Percentiles rank a stretch among this genome's conserved stretches.
phyloP scores from a whole-genome alignment of 2,888 invertebrate genomes.

The Diplolepis rosae region DNA sequence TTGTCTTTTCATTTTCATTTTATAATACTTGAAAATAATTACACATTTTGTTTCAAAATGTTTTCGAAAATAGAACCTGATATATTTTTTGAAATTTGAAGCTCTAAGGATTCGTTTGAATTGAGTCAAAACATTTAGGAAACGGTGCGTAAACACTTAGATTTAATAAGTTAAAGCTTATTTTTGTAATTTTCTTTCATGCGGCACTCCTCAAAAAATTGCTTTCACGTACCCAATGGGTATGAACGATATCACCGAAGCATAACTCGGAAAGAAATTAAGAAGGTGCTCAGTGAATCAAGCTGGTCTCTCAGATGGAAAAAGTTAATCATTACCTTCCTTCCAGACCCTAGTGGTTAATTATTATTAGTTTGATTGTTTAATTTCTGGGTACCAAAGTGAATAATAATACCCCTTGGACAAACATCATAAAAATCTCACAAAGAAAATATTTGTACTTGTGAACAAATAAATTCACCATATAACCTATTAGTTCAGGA shows the following conservation, averaged over 20 bases:
- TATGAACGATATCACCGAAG: slow-evolving; percentile 13
- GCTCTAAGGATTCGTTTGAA: no score
- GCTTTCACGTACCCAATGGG: neutral
- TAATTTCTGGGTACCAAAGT: slow-evolving; percentile 25
- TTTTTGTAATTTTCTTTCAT: neutral
- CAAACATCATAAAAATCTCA: neutral
- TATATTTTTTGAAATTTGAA: no score
- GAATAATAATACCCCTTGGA: slow-evolving; percentile 8
- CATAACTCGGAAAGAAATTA: slow-evolving; percentile 10
- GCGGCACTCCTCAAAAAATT: slow-evolving; percentile 17
- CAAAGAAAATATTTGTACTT: neutral
- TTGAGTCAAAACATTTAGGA: neutral
- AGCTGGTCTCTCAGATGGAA: slow-evolving; percentile 13
- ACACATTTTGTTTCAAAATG: no score
- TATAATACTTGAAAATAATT: no score
- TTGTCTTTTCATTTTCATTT: no score
- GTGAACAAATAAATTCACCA: neutral
- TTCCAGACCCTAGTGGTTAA: slow-evolving; percentile 2
- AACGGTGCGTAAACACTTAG: neutral
- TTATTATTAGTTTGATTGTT: slow-evolving; percentile 26
- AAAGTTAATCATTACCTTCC: slow-evolving; percentile 20
- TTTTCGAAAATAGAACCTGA: no score
- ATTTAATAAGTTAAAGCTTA: neutral
- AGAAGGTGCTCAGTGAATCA: slow-evolving; percentile 8
- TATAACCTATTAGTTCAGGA: neutral